A percentile compares a stretch with the other conserved stretches of the same genome.
These are phyloP conservation scores for Trichomalopsis sarcophagae DNA, from an alignment of 1,140 invertebrate genomes.

Conservation along the genomic window DNA sequence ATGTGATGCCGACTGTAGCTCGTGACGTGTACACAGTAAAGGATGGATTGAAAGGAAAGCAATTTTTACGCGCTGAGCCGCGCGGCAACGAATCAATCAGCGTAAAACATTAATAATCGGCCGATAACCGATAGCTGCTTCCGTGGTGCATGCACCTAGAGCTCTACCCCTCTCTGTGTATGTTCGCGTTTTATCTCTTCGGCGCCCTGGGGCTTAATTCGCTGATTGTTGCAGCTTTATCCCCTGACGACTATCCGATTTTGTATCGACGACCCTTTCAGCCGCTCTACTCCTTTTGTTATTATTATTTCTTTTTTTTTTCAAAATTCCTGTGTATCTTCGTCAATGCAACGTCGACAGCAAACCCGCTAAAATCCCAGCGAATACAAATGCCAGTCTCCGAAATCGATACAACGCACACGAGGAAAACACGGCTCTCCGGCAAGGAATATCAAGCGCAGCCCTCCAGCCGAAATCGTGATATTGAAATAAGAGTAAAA, in stretches of 20 bases:
- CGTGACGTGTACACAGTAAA: neutral
- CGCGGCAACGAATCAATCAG: conserved; percentile 6
- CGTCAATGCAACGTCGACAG: too few relatives aligned
- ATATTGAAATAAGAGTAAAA: conserved; percentile 20
- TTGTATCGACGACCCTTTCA: neutral
- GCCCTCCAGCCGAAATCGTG: neutral
- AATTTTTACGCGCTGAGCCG: neutral
- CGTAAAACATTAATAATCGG: conserved; percentile 34
- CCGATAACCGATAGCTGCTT: conserved; percentile 11
- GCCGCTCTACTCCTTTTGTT: neutral
- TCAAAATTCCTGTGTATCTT: neutral
- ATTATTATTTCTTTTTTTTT: neutral
- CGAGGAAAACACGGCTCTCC: neutral
- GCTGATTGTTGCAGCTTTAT: neutral
- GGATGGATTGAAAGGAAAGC: neutral
- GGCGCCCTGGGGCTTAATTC: conserved; percentile 7
- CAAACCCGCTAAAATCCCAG: too few relatives aligned
- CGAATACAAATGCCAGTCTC: too few relatives aligned
- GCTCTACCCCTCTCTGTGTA: neutral
- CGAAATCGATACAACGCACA: neutral
- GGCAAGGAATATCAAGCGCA: neutral
- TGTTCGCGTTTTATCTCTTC: neutral
- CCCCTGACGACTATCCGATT: neutral
- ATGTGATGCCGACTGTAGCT: too few relatives aligned
- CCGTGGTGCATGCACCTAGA: neutral